These are phyloP conservation scores for Pluvialis apricaria DNA, from an alignment of 2,113 vertebrate species.

Conservation along the genomic window DNA sequence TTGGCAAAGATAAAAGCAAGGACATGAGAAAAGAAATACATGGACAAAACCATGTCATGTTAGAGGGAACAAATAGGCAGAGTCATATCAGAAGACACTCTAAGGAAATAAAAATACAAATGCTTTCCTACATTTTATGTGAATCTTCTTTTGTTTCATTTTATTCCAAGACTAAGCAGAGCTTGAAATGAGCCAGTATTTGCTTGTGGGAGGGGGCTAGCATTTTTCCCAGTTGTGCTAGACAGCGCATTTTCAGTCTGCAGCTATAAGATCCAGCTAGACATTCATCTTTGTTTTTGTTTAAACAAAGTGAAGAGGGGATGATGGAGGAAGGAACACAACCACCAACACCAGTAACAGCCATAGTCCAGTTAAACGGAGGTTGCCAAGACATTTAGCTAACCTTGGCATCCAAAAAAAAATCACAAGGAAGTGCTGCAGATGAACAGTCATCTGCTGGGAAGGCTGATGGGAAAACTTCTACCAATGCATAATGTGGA, in stretches of 20 bases:
- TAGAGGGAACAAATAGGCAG: background rate
- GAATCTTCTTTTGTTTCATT: background rate
- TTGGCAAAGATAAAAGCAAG: conserved; percentile 37
- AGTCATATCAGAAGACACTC: background rate
- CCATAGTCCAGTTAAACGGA: background rate
- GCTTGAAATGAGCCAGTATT: background rate
- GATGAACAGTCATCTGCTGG: background rate
- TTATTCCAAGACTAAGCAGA: background rate
- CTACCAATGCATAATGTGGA: background rate
- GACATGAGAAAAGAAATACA: background rate
- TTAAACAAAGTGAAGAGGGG: background rate
- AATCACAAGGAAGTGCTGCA: background rate
- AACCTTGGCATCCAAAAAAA: background rate
- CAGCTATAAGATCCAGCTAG: background rate
- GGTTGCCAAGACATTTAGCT: background rate
- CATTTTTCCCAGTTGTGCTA: background rate
- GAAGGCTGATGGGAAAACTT: background rate
- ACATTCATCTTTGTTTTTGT: background rate
- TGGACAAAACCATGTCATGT: background rate
- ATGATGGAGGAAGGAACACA: background rate
- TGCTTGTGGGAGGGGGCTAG: background rate
- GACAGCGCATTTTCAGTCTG: background rate
- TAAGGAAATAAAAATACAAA: background rate
- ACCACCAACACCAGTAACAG: background rate
- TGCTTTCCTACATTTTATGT: background rate